phyloP scores from a whole-genome alignment of 2,113 vertebrate genomes.

The Apeltes quadracus region DNA sequence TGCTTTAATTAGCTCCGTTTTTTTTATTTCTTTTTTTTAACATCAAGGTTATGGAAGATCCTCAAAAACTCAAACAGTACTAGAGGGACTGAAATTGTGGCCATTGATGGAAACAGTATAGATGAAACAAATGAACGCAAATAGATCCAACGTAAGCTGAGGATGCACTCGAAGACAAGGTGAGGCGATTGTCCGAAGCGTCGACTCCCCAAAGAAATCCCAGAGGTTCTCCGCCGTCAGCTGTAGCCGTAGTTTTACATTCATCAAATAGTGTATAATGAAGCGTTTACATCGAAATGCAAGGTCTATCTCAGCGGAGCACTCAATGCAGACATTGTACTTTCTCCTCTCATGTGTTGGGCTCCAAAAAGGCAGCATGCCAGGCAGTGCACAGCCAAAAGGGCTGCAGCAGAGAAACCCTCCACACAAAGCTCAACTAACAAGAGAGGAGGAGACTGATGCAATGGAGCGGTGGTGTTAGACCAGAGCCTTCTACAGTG shows the following conservation, averaged over 20 bases:
- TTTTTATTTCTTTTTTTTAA: constrained; percentile 30
- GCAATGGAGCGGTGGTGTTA: constrained; percentile 60
- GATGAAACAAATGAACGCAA: neutral
- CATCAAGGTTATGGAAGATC: constrained; percentile 53
- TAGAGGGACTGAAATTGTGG: constrained; percentile 19
- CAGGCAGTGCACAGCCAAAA: constrained; percentile 63
- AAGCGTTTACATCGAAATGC: constrained; percentile 37
- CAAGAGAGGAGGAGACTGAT: constrained; percentile 65
- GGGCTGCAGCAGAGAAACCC: constrained; percentile 50
- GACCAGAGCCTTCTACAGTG: constrained; percentile 51
- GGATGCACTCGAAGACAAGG: neutral
- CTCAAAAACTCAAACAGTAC: constrained; percentile 55
- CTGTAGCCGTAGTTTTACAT: constrained; percentile 1
- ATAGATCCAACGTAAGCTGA: neutral
- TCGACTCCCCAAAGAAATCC: neutral
- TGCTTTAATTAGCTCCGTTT: constrained; percentile 62
- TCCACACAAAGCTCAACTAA: constrained; percentile 68
- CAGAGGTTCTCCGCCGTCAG: neutral
- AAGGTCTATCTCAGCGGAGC: constrained; percentile 41
- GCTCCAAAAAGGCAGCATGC: constrained; percentile 59
- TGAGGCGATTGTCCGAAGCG: neutral
- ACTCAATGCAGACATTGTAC: constrained; percentile 40
- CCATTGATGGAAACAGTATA: neutral
- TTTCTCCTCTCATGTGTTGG: constrained; percentile 34
- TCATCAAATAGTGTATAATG: constrained; percentile 2